Conservation (phyloP, 1,140 invertebrate genomes). For the Hypothenemus hampei region DNA sequence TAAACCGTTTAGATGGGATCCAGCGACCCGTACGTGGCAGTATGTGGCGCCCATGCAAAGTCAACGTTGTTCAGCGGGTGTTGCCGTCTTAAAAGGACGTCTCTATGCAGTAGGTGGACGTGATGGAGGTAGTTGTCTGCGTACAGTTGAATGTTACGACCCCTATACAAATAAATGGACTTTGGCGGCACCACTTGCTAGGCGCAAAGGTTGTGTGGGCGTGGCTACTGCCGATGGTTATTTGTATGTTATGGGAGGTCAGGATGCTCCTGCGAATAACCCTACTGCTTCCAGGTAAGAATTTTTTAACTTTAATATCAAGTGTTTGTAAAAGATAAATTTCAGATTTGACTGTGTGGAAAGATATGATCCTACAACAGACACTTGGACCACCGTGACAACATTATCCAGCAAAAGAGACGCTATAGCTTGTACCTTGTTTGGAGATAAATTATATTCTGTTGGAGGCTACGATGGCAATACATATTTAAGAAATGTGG, state of each 20-base stretch:
- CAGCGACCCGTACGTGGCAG: conserved; percentile 77
- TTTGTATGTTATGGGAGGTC: conserved; percentile 81
- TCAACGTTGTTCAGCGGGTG: conserved; percentile 82
- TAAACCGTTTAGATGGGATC: conserved; percentile 81
- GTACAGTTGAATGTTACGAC: conserved; percentile 90
- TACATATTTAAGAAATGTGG: conserved; percentile 83
- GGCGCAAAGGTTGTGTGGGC: conserved; percentile 83
- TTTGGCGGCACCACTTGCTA: conserved; percentile 81
- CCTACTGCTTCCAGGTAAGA: conserved; percentile 62
- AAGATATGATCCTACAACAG: conserved; percentile 71
- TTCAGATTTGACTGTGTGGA: conserved; percentile 79
- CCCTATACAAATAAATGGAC: conserved; percentile 88
- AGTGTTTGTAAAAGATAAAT: not conserved
- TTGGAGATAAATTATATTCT: conserved; percentile 84
- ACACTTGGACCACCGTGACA: conserved; percentile 87
- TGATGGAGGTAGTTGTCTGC: conserved; percentile 85
- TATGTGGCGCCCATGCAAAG: conserved; percentile 83
- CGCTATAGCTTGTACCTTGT: conserved; percentile 84
- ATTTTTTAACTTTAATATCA: not conserved
- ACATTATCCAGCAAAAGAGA: conserved; percentile 81
- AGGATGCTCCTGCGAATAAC: conserved; percentile 82
- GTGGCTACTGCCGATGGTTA: conserved; percentile 78
- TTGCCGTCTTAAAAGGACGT: conserved; percentile 78
- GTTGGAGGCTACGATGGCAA: conserved; percentile 96
- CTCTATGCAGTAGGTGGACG: conserved; percentile 91